These are phyloP conservation scores for Rachycentron canadum DNA, from an alignment of 2,797 vertebrate genomes.

Conservation along the genomic window DNA sequence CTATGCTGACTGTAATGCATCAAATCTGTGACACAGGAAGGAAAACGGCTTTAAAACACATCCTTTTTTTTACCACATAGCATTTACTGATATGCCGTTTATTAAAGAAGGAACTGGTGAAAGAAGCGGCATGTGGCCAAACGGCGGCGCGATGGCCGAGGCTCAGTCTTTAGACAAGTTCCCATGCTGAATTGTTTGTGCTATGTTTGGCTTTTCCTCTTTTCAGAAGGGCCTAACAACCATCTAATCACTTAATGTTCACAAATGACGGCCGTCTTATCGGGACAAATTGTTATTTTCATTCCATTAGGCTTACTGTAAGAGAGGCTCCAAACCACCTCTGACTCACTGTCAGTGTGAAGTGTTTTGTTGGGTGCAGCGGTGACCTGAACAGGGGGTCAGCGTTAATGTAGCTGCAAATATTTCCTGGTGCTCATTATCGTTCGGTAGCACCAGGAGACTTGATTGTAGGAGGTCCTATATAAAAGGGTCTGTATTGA, in stretches of 20 bases:
- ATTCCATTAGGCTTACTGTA: constrained; percentile 25
- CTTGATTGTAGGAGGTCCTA: no score
- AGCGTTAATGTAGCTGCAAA: neutral
- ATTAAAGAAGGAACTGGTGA: neutral
- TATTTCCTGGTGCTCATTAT: neutral
- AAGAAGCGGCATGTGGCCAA: no score
- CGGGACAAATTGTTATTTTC: constrained; percentile 10
- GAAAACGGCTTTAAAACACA: no score
- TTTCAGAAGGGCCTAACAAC: neutral
- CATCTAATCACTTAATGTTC: constrained; percentile 27
- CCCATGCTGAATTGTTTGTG: constrained; percentile 13
- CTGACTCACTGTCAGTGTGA: neutral
- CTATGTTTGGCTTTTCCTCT: constrained; percentile 5
- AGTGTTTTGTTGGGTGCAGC: neutral
- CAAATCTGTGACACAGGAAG: no score
- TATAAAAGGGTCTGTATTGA: no score
- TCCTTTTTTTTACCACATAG: no score
- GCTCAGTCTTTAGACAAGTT: neutral
- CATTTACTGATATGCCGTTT: neutral
- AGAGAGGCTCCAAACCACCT: constrained; percentile 2
- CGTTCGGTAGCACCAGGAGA: neutral
- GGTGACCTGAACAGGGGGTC: neutral
- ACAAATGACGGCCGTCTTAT: constrained; percentile 30
- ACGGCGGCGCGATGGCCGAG: fast-evolving
- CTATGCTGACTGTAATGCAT: no score